phyloP scores from a whole-genome alignment of 1,140 invertebrate species.

The Brachionus calyciflorus region DNA sequence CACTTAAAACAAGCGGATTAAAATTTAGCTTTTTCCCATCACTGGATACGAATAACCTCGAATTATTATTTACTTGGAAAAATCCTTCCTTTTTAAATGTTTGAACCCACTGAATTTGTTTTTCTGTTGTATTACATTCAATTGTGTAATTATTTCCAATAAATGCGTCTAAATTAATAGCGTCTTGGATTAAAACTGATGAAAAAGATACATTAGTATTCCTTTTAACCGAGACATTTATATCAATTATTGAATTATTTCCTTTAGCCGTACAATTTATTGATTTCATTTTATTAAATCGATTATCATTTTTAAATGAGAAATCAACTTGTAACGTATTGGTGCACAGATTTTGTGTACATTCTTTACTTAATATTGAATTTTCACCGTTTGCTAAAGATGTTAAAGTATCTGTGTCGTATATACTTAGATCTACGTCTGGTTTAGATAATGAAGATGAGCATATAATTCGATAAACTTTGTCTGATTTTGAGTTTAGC shows the following conservation, averaged over 20 bases:
- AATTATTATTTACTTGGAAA: neutral
- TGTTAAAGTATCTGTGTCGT: neutral
- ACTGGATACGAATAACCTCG: neutral
- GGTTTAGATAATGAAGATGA: slow-evolving; percentile 2
- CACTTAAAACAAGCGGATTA: neutral
- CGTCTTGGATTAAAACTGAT: neutral
- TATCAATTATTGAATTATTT: neutral
- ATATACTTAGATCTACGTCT: neutral
- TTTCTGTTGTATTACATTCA: neutral
- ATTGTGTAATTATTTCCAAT: neutral
- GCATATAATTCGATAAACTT: slow-evolving; percentile 9
- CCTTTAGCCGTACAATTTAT: neutral
- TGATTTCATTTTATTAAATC: slow-evolving; percentile 27
- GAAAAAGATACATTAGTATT: neutral
- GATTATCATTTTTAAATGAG: neutral
- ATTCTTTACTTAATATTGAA: neutral
- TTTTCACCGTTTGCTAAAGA: neutral
- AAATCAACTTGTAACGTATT: slow-evolving; percentile 3
- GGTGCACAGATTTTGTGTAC: neutral
- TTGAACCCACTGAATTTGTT: neutral
- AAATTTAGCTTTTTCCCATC: neutral
- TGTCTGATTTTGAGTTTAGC: neutral
- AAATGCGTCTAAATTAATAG: neutral
- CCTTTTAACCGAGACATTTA: neutral
- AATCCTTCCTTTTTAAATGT: neutral